Percentiles rank a stretch among this genome's conserved stretches.
These are phyloP conservation scores for Argyra leucocephala DNA, from an alignment of 2,888 invertebrate genomes.

Conservation along the genomic window DNA sequence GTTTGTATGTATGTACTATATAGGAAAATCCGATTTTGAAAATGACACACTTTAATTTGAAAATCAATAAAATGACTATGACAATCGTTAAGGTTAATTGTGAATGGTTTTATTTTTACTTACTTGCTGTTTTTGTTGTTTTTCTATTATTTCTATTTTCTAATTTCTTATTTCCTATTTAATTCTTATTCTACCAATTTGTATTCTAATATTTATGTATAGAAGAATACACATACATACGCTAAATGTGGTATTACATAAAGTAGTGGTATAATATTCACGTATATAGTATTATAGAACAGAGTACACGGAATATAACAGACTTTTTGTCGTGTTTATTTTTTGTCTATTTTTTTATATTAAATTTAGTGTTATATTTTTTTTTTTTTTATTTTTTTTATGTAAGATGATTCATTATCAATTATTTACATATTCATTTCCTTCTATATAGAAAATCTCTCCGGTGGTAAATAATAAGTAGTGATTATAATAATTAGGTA, in stretches of 20 bases:
- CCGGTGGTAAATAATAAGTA: too few species aligned
- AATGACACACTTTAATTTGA: not conserved
- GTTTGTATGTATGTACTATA: too few species aligned
- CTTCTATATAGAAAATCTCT: too few species aligned
- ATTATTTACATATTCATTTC: not conserved
- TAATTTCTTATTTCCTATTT: not conserved
- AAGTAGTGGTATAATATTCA: too few species aligned
- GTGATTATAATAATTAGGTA: too few species aligned
- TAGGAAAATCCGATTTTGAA: too few species aligned
- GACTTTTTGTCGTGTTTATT: constrained; percentile 1
- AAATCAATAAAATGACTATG: not conserved
- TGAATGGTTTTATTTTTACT: not conserved
- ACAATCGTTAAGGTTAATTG: not conserved
- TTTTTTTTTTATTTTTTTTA: not conserved
- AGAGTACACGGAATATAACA: too few species aligned
- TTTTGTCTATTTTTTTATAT: not conserved
- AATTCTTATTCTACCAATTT: not conserved
- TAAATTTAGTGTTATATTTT: not conserved
- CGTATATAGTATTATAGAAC: too few species aligned
- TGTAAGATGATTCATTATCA: not conserved
- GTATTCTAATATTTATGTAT: too few species aligned
- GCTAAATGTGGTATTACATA: not conserved
- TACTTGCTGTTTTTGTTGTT: not conserved
- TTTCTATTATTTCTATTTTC: not conserved
- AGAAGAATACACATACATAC: too few species aligned